Base-by-base conservation (phyloP, 2,888 invertebrate species). In the Drosophila rellima region DNA sequence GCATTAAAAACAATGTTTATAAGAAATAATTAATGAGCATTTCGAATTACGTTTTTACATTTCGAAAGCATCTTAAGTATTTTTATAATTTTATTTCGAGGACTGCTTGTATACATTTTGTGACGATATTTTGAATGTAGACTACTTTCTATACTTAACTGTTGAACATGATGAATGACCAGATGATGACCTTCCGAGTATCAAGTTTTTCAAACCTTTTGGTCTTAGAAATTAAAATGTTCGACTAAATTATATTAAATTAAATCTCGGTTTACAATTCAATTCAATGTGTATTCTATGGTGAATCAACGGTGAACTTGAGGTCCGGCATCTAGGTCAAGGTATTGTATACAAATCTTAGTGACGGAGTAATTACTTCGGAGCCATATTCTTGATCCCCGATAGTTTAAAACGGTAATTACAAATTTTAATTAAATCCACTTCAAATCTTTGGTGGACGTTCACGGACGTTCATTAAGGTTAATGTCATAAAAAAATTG, bases 381-480 rank as follows among this genome's bases (percentile, higher is more conserved):
- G 13, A 2, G 6, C 20, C 0, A 13, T 8, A 44, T 26, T 44
- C 26, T 44, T 13, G 13, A 20, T 26, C 26, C 7, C 26, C 26
- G 7, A 7, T 26, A 26, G 26, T 7, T 26, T 7, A 26, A 26
- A 26, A 7, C 26, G 26, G 26, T 26, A 26, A 26, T 51, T 6
- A 15, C 8, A 37, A 51, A 26, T 26, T 37, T 51, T 11, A 37
- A 51, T 37, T 51, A 15, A 8, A 51, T 51, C 17, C 37, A 37
- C 37, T 37, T 17, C 51, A 51, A 26, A 37, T 17, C 26, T 15
- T 51, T 29, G 52, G 13, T 52, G 39, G 71, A 69, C 77, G 65
- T 80, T 82, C 88, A 78, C 74, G 79, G 85, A 39, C 80, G 69
- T 60, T 64, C 62, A 54, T 72, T 71, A 80, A 85, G 84, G 85